Evolutionary conservation across 1,140 invertebrate genomes (phyloP).

Genomic region (Neuroterus valhalla): DNA sequence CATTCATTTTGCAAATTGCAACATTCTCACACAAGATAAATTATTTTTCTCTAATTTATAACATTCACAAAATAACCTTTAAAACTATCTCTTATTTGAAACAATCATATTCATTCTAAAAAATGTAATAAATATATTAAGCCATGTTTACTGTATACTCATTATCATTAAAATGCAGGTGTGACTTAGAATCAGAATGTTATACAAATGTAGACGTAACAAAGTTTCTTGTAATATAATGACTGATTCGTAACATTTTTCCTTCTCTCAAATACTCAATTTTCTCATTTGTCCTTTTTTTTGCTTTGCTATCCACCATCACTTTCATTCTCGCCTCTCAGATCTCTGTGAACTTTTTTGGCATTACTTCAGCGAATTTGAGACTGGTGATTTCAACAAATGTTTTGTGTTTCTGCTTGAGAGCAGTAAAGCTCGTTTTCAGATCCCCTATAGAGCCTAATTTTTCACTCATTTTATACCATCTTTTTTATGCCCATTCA

Average conservation of each 20-base stretch:
- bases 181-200: constrained; percentile 19
- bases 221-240: constrained; percentile 55
- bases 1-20: constrained; percentile 16
- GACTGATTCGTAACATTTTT: constrained; percentile 64
- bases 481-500: neutral
- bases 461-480: neutral
- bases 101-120: no score
- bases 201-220: constrained; percentile 48
- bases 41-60: no score
- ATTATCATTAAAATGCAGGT: constrained; percentile 11
- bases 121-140: neutral
- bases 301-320: constrained; percentile 32
- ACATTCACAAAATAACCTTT: no score
- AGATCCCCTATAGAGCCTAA: neutral
- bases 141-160: neutral
- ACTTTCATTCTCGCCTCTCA: constrained; percentile 48
- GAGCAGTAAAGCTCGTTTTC: neutral
- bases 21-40: no score
- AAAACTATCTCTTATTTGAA: no score
- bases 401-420: neutral
- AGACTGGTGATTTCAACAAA: neutral
- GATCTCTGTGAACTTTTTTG: constrained; percentile 27
- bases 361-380: constrained; percentile 6
- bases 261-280: constrained; percentile 47
- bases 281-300: constrained; percentile 27